Evolutionary conservation across 2,113 vertebrate species (phyloP).

Genomic region (Heloderma charlesbogerti): DNA sequence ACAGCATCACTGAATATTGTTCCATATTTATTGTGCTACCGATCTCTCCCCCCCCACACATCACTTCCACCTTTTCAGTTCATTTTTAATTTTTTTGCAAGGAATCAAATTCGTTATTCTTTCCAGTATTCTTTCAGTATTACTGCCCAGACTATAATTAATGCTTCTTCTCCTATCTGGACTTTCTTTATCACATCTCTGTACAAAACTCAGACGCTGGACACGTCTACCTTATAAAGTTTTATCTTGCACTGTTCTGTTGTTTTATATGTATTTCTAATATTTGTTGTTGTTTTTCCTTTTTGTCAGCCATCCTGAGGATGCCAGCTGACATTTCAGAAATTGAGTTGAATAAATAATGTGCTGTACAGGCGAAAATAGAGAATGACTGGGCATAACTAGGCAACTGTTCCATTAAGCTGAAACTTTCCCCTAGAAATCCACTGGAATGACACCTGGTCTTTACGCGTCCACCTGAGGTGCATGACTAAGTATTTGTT

Average conservation of each 20-base stretch:
- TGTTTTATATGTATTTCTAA: not conserved
- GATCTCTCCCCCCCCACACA: not conserved
- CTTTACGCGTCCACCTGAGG: not conserved
- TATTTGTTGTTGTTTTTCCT: not conserved
- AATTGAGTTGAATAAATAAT: not conserved
- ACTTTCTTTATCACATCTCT: not conserved
- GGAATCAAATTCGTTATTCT: not conserved
- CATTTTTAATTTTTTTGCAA: not conserved
- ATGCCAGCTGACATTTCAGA: not conserved
- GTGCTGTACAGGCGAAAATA: not conserved
- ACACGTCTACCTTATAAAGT: not conserved
- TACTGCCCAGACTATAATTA: not conserved
- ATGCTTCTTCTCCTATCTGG: not conserved
- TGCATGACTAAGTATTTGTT: not conserved
- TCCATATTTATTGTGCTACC: not conserved
- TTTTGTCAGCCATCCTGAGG: not conserved
- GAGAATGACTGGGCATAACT: not conserved
- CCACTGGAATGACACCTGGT: not conserved
- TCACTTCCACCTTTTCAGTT: not conserved
- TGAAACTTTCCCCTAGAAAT: not conserved
- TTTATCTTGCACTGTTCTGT: not conserved
- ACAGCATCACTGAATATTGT: not conserved
- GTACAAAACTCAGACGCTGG: not conserved
- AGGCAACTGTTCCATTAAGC: not conserved
- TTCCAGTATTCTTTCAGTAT: not conserved